Conservation (phyloP, 2,888 invertebrate genomes). For the Lymantria dispar region DNA sequence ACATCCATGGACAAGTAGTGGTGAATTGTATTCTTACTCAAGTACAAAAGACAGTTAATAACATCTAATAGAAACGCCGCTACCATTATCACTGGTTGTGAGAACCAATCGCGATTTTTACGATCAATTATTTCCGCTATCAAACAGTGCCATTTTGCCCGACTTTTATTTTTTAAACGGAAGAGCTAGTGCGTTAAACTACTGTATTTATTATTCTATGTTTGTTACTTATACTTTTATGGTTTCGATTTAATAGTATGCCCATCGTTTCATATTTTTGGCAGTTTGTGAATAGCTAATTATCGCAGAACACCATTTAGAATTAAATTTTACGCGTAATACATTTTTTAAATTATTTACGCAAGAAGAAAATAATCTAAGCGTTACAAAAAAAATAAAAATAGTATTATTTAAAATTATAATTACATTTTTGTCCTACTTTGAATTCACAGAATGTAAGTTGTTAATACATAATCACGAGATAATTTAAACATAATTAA, state of each 20-base stretch:
- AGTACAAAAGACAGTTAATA: no score
- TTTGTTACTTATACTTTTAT: conserved; percentile 10
- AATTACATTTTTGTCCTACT: no score
- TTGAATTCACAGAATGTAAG: no score
- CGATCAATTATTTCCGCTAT: conserved; percentile 43
- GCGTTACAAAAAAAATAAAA: background rate
- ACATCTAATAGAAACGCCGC: no score
- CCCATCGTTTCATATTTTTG: background rate
- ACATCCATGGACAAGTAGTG: no score
- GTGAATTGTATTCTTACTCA: no score
- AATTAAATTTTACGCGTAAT: background rate
- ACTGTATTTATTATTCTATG: conserved; percentile 19
- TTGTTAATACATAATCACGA: no score
- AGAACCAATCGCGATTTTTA: conserved; percentile 27
- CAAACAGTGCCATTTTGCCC: conserved; percentile 10
- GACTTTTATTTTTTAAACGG: conserved; percentile 13
- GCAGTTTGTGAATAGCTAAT: background rate
- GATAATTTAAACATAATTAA: no score
- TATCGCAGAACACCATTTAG: background rate
- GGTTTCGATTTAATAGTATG: background rate
- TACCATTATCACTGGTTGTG: background rate
- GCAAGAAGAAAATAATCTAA: background rate
- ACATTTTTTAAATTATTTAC: background rate
- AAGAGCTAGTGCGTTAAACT: conserved; percentile 18
- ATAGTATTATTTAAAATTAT: no score